Evolutionary conservation across 2,888 invertebrate genomes (phyloP).

Genomic region (Lomographa bimaculata): DNA sequence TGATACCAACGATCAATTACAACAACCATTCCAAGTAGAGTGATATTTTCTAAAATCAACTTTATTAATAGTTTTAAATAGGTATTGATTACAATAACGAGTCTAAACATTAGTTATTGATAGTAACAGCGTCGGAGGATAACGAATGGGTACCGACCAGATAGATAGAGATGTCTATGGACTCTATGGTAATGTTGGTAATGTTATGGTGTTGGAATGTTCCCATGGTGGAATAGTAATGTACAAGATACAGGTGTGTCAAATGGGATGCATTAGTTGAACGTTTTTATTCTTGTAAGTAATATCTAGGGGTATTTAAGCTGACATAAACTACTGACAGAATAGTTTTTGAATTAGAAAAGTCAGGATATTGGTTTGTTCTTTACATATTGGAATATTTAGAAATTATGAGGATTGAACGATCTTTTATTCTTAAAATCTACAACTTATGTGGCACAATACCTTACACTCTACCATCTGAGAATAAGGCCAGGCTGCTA

Average conservation of each 20-base stretch:
- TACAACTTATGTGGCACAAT: too few relatives aligned
- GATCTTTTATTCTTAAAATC: too few relatives aligned
- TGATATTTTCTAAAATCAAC: too few relatives aligned
- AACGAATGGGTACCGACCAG: conserved; percentile 23
- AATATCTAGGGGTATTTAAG: too few relatives aligned
- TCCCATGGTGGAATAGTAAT: conserved; percentile 1
- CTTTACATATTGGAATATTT: too few relatives aligned
- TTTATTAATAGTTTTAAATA: conserved; percentile 8
- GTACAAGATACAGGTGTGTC: background rate
- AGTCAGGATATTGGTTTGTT: too few relatives aligned
- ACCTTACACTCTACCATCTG: too few relatives aligned
- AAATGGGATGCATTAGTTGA: conserved; percentile 14
- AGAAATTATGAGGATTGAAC: too few relatives aligned
- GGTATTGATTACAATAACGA: conserved; percentile 13
- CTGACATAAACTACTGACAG: too few relatives aligned
- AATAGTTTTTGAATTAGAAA: too few relatives aligned
- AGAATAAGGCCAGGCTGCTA: too few relatives aligned
- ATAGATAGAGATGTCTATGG: conserved; percentile 28
- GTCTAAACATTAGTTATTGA: conserved; percentile 14
- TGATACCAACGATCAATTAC: too few relatives aligned
- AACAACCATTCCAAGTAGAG: background rate
- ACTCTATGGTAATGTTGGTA: conserved; percentile 22
- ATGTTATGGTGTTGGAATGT: conserved; percentile 15
- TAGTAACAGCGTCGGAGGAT: conserved; percentile 2
- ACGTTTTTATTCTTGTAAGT: conserved; percentile 1